Percentiles rank a stretch among this genome's conserved stretches.
These are phyloP conservation scores for Mormyrops boulengeri DNA, from an alignment of 2,797 vertebrate genomes.

Conservation along the genomic window DNA sequence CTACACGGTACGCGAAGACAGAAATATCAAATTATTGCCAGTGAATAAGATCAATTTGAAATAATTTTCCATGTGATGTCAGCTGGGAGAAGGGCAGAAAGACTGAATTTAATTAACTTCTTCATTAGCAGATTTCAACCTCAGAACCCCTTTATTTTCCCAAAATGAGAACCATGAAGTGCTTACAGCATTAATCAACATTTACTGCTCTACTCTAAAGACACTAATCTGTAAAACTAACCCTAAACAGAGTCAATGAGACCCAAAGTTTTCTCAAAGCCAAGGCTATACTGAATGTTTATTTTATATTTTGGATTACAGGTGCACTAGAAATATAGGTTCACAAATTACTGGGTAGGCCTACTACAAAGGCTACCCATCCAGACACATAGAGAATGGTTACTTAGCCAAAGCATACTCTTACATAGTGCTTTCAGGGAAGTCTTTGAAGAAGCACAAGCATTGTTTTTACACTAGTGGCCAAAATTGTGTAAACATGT, in stretches of 20 bases:
- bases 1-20: background rate
- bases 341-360: background rate
- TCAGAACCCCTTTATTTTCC: background rate
- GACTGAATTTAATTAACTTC: constrained; percentile 1
- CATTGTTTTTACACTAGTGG: background rate
- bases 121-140: background rate
- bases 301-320: background rate
- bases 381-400: background rate
- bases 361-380: background rate
- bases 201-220: background rate
- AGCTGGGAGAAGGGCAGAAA: background rate
- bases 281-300: background rate
- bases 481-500: background rate
- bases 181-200: background rate
- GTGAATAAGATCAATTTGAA: background rate
- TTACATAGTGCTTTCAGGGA: background rate
- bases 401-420: background rate
- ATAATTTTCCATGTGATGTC: background rate
- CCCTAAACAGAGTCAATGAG: background rate
- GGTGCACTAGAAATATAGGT: background rate
- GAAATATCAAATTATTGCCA: background rate
- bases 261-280: background rate
- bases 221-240: background rate
- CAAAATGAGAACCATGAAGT: background rate
- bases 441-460: background rate